These are phyloP conservation scores for Ptychochromis oligacanthus DNA, from an alignment of 2,113 vertebrate species.

Conservation along the genomic window DNA sequence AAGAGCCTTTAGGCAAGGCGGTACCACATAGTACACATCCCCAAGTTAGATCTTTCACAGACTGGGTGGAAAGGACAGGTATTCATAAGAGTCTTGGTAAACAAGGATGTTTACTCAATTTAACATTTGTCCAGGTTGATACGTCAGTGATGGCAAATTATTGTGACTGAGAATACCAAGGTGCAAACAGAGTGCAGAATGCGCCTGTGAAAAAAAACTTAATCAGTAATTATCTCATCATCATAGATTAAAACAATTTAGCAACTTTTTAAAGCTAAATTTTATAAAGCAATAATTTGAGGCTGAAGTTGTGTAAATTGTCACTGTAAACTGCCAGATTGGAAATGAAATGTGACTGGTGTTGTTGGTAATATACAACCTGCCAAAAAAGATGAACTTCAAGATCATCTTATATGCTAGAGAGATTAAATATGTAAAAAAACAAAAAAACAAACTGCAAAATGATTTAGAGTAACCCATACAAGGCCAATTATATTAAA, in stretches of 20 bases:
- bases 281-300: background rate
- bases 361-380: no score
- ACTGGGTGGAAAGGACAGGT: conserved; percentile 17
- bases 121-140: background rate
- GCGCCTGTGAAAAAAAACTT: background rate
- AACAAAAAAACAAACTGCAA: no score
- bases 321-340: background rate
- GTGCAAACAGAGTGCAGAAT: background rate
- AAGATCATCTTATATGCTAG: background rate
- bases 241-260: no score
- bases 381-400: background rate
- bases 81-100: conserved; percentile 8
- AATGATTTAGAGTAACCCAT: background rate
- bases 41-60: conserved; percentile 3
- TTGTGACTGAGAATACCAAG: background rate
- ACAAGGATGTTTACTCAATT: conserved; percentile 51
- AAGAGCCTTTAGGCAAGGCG: conserved; percentile 31
- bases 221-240: background rate
- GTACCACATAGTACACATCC: conserved; percentile 35
- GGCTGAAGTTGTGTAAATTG: background rate
- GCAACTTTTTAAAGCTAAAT: background rate
- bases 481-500: no score
- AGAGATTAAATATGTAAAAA: no score
- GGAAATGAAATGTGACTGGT: background rate
- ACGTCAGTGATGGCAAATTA: conserved; percentile 17